Percentiles rank a stretch among this genome's conserved stretches.
phyloP scores from a whole-genome alignment of 2,888 invertebrate species.

The Caenorhabditis sp. region DNA sequence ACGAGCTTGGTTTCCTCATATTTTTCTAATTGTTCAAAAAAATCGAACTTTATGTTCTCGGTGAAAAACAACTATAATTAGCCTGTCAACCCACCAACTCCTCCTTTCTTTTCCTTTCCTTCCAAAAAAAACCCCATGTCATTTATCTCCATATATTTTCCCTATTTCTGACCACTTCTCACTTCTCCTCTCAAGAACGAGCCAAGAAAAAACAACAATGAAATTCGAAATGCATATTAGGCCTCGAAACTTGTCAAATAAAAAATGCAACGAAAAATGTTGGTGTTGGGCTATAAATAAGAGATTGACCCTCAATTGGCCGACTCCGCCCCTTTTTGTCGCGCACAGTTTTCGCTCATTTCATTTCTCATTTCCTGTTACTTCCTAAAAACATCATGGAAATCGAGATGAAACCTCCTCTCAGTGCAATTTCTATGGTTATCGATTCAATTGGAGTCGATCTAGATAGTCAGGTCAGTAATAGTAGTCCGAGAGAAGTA shows the following conservation, averaged over 20 bases:
- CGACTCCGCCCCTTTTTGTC: neutral
- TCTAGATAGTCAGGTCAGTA: conserved; percentile 35
- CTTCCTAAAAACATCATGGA: conserved; percentile 13
- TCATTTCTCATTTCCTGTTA: neutral
- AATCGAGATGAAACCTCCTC: conserved; percentile 41
- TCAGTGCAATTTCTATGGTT: conserved; percentile 60
- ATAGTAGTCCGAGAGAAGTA: too few species aligned
- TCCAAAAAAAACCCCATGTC: too few species aligned
- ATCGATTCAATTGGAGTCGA: conserved; percentile 60
- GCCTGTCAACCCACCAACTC: too few species aligned
- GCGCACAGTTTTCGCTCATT: neutral
- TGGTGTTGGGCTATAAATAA: neutral
- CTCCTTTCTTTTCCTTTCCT: too few species aligned
- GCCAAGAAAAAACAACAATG: neutral
- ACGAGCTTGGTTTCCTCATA: too few species aligned
- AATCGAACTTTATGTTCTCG: too few species aligned
- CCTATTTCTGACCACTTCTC: too few species aligned
- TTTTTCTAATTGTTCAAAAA: too few species aligned
- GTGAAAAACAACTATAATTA: too few species aligned
- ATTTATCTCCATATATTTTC: too few species aligned
- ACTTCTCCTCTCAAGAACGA: too few species aligned
- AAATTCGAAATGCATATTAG: conserved; percentile 1
- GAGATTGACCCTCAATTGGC: neutral
- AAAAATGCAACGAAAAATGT: neutral
- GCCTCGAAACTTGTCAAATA: neutral